Percentiles rank a stretch among this genome's conserved stretches.
Conservation (phyloP, 2,113 vertebrate species). For the Corythoichthys intestinalis region DNA sequence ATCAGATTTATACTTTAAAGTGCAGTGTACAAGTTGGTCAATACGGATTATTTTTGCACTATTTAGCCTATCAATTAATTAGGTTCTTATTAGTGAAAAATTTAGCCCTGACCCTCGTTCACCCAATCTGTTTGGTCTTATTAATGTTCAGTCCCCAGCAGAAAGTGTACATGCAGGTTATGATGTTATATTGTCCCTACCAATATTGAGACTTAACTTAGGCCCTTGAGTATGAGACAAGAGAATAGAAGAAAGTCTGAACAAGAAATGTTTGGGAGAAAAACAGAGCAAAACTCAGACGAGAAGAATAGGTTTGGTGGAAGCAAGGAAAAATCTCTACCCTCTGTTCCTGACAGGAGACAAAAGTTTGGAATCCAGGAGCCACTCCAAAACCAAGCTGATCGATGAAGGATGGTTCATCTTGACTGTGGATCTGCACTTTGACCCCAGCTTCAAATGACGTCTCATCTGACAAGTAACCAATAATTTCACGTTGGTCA, state of each 20-base stretch:
- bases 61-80: no score
- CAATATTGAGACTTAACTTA: no score
- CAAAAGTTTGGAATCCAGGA: constrained; percentile 96
- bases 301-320: no score
- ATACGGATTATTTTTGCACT: no score
- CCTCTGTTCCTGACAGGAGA: constrained; percentile 97
- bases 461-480: constrained; percentile 80
- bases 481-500: neutral
- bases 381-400: constrained; percentile 96
- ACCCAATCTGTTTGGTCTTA: no score
- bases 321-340: constrained; percentile 57
- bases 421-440: constrained; percentile 98
- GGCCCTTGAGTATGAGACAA: neutral
- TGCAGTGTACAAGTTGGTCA: no score
- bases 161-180: no score
- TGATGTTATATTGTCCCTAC: no score
- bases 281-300: neutral
- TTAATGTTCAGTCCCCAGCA: no score
- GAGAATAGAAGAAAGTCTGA: neutral
- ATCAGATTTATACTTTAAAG: no score
- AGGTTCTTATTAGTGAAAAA: no score
- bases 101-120: no score
- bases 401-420: constrained; percentile 92
- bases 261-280: neutral
- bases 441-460: constrained; percentile 97